Conservation (phyloP, 2,113 vertebrate genomes). For the Phyllostomus discolor region DNA sequence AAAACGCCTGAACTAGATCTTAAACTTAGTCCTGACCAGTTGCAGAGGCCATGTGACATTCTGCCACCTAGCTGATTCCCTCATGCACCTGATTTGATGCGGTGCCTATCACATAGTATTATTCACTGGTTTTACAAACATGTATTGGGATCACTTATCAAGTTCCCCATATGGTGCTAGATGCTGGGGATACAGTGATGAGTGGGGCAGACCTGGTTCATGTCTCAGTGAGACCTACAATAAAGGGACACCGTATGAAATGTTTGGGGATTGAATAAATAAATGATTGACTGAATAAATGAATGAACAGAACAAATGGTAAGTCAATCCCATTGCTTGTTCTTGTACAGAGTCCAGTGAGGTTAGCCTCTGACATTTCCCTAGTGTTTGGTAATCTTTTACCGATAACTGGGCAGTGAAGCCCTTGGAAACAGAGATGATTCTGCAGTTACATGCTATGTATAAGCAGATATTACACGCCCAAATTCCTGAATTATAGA, state of each 20-base stretch:
- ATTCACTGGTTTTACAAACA: not conserved
- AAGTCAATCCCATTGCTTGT: not conserved
- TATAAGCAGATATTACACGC: not conserved
- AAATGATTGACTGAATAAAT: not conserved
- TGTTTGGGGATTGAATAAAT: not conserved
- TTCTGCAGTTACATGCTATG: not conserved
- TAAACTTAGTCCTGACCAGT: not conserved
- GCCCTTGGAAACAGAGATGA: not conserved
- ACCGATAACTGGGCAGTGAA: not conserved
- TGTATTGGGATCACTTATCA: not conserved
- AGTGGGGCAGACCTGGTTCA: not conserved
- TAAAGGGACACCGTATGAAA: not conserved
- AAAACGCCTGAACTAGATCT: not conserved
- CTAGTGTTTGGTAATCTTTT: not conserved
- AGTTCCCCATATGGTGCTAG: not conserved
- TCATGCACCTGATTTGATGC: not conserved
- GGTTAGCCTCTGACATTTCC: not conserved
- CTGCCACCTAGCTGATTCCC: not conserved
- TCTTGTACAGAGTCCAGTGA: not conserved
- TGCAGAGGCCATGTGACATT: not conserved
- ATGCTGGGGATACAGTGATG: not conserved
- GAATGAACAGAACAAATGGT: not conserved
- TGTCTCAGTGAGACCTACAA: not conserved
- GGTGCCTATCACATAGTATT: rapidly evolving
- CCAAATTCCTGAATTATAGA: not conserved